phyloP scores from a whole-genome alignment of 92 coral and sea anemone species.

The Palythoa heliodiscus region DNA sequence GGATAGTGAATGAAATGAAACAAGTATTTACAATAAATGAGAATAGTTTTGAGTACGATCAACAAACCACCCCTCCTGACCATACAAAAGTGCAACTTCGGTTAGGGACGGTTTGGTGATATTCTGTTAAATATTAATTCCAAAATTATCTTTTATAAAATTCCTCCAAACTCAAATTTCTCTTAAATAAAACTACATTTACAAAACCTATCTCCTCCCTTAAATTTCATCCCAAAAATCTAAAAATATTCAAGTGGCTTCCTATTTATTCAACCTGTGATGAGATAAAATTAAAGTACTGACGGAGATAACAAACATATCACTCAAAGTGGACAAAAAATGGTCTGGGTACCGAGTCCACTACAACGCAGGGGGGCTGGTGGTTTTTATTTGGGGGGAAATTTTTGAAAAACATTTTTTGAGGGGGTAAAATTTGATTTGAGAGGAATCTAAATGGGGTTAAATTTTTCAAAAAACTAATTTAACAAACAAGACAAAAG shows the following conservation, averaged over 20 bases:
- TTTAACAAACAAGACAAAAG: not conserved
- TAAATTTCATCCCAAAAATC: not conserved
- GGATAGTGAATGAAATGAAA: too few species aligned
- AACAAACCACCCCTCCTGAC: too few species aligned
- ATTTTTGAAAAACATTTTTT: not conserved
- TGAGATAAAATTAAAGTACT: not conserved
- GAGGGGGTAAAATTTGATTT: constrained; percentile 4
- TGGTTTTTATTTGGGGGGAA: constrained; percentile 3
- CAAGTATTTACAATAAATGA: too few species aligned
- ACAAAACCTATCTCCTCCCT: constrained; percentile 5
- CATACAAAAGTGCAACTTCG: not conserved
- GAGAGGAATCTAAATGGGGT: not conserved
- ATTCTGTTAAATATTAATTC: too few species aligned
- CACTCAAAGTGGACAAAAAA: not conserved
- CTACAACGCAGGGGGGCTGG: not conserved
- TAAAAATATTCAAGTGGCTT: not conserved
- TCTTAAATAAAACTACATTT: not conserved
- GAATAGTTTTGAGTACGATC: too few species aligned
- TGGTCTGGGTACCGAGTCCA: not conserved
- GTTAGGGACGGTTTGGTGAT: too few species aligned
- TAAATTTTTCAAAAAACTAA: not conserved
- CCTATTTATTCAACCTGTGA: not conserved
- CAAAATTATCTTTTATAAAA: too few species aligned
- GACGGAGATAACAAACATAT: not conserved
- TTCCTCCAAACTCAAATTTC: too few species aligned